phyloP scores from a whole-genome alignment of 2,113 vertebrate species.

The Myotis lucifugus region DNA sequence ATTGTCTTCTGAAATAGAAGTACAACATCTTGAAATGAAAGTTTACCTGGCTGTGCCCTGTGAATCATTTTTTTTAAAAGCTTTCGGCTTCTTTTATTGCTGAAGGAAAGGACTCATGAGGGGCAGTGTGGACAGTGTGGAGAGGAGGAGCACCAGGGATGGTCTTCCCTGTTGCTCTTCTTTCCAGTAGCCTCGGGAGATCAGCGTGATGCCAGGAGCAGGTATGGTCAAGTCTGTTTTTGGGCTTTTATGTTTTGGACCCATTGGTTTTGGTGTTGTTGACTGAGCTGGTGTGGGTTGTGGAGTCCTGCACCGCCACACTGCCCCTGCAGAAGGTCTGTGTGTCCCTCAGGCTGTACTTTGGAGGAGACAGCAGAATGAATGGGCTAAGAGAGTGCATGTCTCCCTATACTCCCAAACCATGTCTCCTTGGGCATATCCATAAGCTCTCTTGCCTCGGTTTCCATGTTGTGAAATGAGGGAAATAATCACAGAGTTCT shows the following conservation, averaged over 20 bases:
- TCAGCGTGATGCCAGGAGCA: neutral
- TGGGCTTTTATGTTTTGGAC: neutral
- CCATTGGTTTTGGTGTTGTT: neutral
- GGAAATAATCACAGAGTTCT: neutral
- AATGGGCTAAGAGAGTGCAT: neutral
- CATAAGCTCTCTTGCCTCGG: neutral
- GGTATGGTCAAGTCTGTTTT: neutral
- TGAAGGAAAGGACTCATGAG: neutral
- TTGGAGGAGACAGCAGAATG: neutral
- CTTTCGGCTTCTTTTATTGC: neutral
- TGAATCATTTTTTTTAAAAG: neutral
- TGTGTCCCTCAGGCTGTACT: fast-evolving
- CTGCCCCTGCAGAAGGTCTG: neutral
- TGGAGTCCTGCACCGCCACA: neutral
- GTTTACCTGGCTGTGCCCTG: neutral
- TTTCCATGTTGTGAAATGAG: neutral
- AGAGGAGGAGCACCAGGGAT: neutral
- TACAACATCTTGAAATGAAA: neutral
- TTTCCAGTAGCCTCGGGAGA: neutral
- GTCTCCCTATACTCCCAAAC: neutral
- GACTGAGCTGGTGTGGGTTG: neutral
- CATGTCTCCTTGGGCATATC: fast-evolving
- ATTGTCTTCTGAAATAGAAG: neutral
- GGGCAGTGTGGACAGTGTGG: neutral
- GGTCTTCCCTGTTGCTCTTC: neutral